phyloP scores from a whole-genome alignment of 2,113 vertebrate species.

The Forbesichthys agassizii region DNA sequence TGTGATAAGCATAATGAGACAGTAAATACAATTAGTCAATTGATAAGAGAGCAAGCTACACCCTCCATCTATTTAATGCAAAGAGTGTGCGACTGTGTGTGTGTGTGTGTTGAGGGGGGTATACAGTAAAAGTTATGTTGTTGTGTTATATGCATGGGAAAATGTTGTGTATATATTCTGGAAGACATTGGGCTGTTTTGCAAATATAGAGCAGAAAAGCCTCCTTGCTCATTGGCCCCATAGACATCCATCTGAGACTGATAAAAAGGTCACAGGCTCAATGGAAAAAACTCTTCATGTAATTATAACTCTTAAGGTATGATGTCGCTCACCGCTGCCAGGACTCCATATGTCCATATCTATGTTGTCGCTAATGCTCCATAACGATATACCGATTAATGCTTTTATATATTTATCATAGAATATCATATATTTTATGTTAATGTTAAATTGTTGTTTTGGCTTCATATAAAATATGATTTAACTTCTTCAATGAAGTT shows the following conservation, averaged over 20 bases:
- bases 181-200: constrained; percentile 13
- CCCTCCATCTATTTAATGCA: constrained; percentile 15
- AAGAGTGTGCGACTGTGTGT: neutral
- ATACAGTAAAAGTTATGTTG: neutral
- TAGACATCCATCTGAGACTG: constrained; percentile 51
- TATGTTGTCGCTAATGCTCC: constrained; percentile 50
- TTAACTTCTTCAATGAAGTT: too few species aligned
- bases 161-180: neutral
- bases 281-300: constrained; percentile 66
- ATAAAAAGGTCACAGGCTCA: constrained; percentile 67
- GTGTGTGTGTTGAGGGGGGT: neutral
- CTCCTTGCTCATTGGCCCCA: constrained; percentile 44
- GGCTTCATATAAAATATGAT: neutral
- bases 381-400: constrained; percentile 19
- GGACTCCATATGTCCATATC: constrained; percentile 37
- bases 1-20: neutral
- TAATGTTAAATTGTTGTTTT: constrained; percentile 1
- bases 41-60: neutral
- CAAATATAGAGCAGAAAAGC: constrained; percentile 19
- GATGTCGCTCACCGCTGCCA: constrained; percentile 57
- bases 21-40: constrained; percentile 11
- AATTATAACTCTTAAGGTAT: constrained; percentile 68
- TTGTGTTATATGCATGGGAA: neutral
- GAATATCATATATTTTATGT: too few species aligned
- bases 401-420: too few species aligned